A percentile compares a stretch with the other conserved stretches of the same genome.
These are phyloP conservation scores for Myripristis murdjan DNA, from an alignment of 2,797 vertebrate genomes.

Conservation along the genomic window DNA sequence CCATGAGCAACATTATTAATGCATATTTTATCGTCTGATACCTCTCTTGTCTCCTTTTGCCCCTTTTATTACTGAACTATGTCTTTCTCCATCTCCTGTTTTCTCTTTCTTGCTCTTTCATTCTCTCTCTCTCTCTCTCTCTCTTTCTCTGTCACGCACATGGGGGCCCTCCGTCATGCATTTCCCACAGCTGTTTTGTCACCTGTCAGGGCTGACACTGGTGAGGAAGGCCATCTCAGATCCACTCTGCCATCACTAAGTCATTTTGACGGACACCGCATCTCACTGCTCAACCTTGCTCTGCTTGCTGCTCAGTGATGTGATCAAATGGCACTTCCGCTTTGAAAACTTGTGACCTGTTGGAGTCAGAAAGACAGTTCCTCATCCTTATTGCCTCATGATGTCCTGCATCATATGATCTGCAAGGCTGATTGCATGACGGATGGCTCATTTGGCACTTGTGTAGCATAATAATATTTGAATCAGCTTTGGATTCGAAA, in stretches of 20 bases:
- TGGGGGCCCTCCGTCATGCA: constrained; percentile 24
- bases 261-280: constrained; percentile 70
- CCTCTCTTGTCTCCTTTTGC: not conserved
- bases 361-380: constrained; percentile 32
- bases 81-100: not conserved
- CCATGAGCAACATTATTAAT: not conserved
- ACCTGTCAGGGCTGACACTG: constrained; percentile 69
- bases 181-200: constrained; percentile 70
- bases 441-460: constrained; percentile 41
- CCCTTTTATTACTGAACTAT: not conserved
- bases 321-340: constrained; percentile 53
- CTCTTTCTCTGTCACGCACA: constrained; percentile 11
- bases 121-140: not conserved
- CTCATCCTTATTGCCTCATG: constrained; percentile 13
- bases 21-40: not conserved
- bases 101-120: not conserved
- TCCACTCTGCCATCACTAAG: constrained; percentile 67
- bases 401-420: constrained; percentile 14
- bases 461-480: not conserved
- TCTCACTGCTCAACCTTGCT: constrained; percentile 47
- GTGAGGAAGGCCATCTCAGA: constrained; percentile 53
- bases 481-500: constrained; percentile 14
- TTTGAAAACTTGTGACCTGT: constrained; percentile 62
- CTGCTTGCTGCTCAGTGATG: constrained; percentile 57
- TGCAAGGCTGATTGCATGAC: constrained; percentile 41